These are phyloP conservation scores for Intellagama lesueurii DNA, from an alignment of 2,797 vertebrate species.

Conservation along the genomic window DNA sequence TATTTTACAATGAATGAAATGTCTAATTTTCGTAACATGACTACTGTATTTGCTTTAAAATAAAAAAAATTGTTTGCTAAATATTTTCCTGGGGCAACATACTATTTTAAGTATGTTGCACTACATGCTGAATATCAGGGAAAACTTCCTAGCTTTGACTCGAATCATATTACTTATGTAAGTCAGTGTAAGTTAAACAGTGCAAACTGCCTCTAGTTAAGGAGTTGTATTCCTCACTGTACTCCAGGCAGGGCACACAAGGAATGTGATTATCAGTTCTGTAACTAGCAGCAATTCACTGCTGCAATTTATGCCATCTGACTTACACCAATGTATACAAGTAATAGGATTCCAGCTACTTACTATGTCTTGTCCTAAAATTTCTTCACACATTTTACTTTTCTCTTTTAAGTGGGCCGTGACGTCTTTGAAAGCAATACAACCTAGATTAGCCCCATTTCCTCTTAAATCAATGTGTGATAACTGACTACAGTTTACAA, in stretches of 20 bases:
- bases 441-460: not conserved
- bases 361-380: not conserved
- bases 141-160: too few relatives aligned
- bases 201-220: not conserved
- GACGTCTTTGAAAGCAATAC: not conserved
- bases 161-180: too few relatives aligned
- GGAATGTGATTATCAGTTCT: too few relatives aligned
- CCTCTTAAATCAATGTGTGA: not conserved
- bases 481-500: not conserved
- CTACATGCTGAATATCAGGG: too few relatives aligned
- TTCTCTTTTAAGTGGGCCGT: not conserved
- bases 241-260: too few relatives aligned
- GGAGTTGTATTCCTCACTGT: not conserved
- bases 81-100: conserved; percentile 4
- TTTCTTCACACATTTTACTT: not conserved
- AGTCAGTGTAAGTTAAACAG: not conserved
- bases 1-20: conserved; percentile 29
- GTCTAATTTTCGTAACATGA: conserved; percentile 28
- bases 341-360: too few relatives aligned
- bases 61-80: not conserved
- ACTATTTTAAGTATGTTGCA: not conserved
- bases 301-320: too few relatives aligned
- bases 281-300: too few relatives aligned
- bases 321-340: too few relatives aligned
- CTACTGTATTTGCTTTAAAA: not conserved